phyloP scores from a whole-genome alignment of 2,888 invertebrate genomes.

The Acronicta aceris region DNA sequence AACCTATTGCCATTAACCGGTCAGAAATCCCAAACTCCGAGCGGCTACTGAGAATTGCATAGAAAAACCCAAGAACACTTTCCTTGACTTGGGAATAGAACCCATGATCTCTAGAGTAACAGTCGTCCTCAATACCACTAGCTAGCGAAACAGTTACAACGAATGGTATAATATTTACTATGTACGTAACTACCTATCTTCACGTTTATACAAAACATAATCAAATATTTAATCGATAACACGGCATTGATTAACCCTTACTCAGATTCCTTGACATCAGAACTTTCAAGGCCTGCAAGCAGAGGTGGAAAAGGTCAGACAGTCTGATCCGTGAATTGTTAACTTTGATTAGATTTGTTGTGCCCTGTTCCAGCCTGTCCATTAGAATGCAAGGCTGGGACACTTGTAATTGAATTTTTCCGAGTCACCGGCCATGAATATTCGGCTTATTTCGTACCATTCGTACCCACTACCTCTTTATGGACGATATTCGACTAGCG shows the following conservation, averaged over 20 bases:
- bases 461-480: slow-evolving; percentile 52
- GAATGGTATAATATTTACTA: too few relatives aligned
- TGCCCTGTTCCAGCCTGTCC: slow-evolving; percentile 57
- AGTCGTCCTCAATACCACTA: too few relatives aligned
- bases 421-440: slow-evolving; percentile 68
- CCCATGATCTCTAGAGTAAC: too few relatives aligned
- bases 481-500: neutral
- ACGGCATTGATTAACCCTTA: slow-evolving; percentile 20
- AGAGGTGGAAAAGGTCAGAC: slow-evolving; percentile 47
- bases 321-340: slow-evolving; percentile 50
- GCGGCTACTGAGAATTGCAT: too few relatives aligned
- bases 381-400: slow-evolving; percentile 74
- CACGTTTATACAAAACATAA: too few relatives aligned
- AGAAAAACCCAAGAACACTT: too few relatives aligned
- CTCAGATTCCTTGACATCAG: slow-evolving; percentile 32
- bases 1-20: too few relatives aligned
- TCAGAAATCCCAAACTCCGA: too few relatives aligned
- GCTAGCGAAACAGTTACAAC: too few relatives aligned
- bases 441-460: slow-evolving; percentile 49
- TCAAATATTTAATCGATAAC: neutral
- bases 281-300: slow-evolving; percentile 48
- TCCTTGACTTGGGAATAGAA: too few relatives aligned
- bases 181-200: too few relatives aligned
- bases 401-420: slow-evolving; percentile 78
- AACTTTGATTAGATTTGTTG: slow-evolving; percentile 74